Base-by-base conservation (phyloP, 2,888 invertebrate species). In the Clusia tigrina region DNA sequence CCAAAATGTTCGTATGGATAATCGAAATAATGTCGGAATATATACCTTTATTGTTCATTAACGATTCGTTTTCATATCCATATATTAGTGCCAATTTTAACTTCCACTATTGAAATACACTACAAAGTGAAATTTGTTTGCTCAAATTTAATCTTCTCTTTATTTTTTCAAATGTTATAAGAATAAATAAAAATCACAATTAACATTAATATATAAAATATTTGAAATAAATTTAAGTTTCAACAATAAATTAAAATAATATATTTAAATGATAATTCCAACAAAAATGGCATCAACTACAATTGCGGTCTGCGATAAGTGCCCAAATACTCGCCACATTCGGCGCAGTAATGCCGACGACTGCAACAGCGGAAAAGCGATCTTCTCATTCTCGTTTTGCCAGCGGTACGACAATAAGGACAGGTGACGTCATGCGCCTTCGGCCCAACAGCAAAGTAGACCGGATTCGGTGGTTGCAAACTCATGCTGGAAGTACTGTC, bases 381-480 rank as follows among this genome's bases (percentile, higher is more conserved):
- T 58, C 77, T 72, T 53, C 71, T 73, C 58, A 78, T 65, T 5
- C 71, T 71, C 1, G 81, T 80, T 68, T 74, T 81, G 24, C 74
- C 74, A 64, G 68, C 67, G 57, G 69, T 67, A 38, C 79, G 70
- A 63, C 81, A 82, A 54, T 78, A 78, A n/a, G 81, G 81, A 58
- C 81, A 82, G 38, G 75, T 77, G 55, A 82, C 71, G 55, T 79
- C 78, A 58, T 81, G 80, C 2, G 78, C 67, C 18, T 74, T 70
- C 10, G 81, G 81, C 1, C 81, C 81, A 25, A 82, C 82, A 62
- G 81, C 81, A 65, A 82, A 82, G 62, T 82, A 82, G 12, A 74
- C 70, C n/a, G 76, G 69, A 20, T 60, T 62, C n/a, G 62, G 37
- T 18, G 54, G 58, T 32, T 53, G 46, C 12, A 69, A 69, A 48